Base-by-base conservation (phyloP, 2,888 invertebrate species). In the Eutolmus rufibarbis region DNA sequence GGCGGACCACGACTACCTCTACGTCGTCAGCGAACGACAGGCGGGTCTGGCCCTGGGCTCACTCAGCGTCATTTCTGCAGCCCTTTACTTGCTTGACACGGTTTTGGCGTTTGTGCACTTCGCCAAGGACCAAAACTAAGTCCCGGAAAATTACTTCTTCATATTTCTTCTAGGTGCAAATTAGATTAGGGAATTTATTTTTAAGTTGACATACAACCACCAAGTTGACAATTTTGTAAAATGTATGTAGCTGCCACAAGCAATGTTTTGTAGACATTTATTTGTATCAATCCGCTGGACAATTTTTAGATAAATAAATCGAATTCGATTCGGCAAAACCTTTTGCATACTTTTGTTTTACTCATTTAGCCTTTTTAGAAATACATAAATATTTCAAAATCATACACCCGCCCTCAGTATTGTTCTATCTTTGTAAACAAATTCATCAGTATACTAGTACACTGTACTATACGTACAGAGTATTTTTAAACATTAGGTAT, bases 1-100 rank as follows among this genome's bases (percentile, higher is more conserved):
- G 92, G 94, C 95, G 23, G 97, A 97, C 91, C 95, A 97, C 90
- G 96, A 96, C 91, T 96, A 94, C 91, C 93, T 95, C 88, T 94
- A 95, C 90, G 95, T 96, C 1, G 95, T 95, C 85, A 95, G 95
- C 0, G 97, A 97, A 92, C 94, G 95, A 93, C 95, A 96, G 94
- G 95, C 96, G 51, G 97, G 97, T 88, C 92, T 97, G 82, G 97
- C 97, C 0, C 93, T 97, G 89, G 97, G 97, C 14, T 94, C 96
- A 2, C 93, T 97, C 23, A 97, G 97, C 91, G 95, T 97, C 82
- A 94, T 97, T 89, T 95, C 95, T 90, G 97, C 96, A 14, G 97
- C 97, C 0, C 94, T 96, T 0, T 97, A 97, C 91, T 93, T 97
- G 9, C 92, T 97, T n/a, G 97, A 97, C 90, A 95, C 96, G 0